Percentiles rank a stretch among this genome's conserved stretches.
Evolutionary conservation across 2,797 vertebrate genomes (phyloP).

Genomic region (Megalops cyprinoides): DNA sequence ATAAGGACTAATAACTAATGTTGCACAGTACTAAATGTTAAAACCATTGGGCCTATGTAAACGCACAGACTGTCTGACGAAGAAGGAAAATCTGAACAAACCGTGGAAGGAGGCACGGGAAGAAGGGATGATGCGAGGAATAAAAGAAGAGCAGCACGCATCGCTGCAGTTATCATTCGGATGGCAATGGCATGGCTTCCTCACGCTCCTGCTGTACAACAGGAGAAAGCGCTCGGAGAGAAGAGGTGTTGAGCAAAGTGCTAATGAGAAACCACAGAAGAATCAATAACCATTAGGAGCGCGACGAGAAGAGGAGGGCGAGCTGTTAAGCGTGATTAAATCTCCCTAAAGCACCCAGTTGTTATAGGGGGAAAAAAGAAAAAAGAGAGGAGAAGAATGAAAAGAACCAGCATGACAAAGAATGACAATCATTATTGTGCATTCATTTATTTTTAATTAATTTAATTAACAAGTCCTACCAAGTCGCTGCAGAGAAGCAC

Average conservation of each 20-base stretch:
- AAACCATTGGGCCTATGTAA: no score
- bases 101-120: not conserved
- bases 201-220: not conserved
- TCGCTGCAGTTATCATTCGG: not conserved
- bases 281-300: constrained; percentile 38
- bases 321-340: constrained; percentile 25
- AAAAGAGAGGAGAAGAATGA: not conserved
- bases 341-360: constrained; percentile 30
- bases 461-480: constrained; percentile 28
- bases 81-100: not conserved
- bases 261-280: constrained; percentile 30
- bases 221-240: not conserved
- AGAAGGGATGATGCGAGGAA: not conserved
- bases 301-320: constrained; percentile 6
- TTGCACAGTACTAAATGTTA: no score
- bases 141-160: not conserved
- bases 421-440: no score
- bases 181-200: not conserved
- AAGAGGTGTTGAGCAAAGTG: constrained; percentile 7
- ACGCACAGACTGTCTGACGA: no score
- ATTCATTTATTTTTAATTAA: not conserved
- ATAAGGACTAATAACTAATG: no score
- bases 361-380: constrained; percentile 4
- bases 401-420: not conserved
- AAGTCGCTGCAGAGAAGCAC: not conserved